phyloP scores from a whole-genome alignment of 2,888 invertebrate species.

The Bellardia pandia region DNA sequence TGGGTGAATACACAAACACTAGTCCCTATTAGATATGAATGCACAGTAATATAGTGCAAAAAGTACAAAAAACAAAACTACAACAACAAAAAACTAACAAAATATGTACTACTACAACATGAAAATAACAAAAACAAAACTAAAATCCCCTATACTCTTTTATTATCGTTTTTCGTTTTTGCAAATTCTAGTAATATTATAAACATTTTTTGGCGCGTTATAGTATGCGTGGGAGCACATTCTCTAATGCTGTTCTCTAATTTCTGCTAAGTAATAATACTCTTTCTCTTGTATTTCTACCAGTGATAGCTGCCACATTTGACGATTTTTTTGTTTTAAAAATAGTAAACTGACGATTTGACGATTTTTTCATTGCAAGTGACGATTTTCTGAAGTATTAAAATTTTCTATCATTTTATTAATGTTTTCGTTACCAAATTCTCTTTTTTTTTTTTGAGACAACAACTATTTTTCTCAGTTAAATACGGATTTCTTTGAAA shows the following conservation, averaged over 20 bases:
- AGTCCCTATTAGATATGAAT: constrained; percentile 60
- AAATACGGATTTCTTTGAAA: no score
- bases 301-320: neutral
- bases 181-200: constrained; percentile 42
- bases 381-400: no score
- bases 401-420: no score
- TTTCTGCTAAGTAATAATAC: constrained; percentile 53
- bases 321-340: no score
- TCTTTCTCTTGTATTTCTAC: constrained; percentile 31
- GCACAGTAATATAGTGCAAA: constrained; percentile 70
- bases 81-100: constrained; percentile 35
- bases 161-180: constrained; percentile 2
- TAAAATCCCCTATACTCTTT: constrained; percentile 31
- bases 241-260: constrained; percentile 57
- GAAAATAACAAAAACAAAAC: neutral
- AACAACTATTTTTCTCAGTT: no score
- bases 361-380: no score
- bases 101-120: constrained; percentile 20
- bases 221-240: constrained; percentile 75
- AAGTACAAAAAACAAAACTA: constrained; percentile 14
- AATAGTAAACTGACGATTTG: no score
- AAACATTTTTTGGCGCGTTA: constrained; percentile 63
- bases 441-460: no score
- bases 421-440: no score
- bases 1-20: constrained; percentile 67